A percentile compares a stretch with the other conserved stretches of the same genome.
phyloP scores from a whole-genome alignment of 2,113 vertebrate species.

The Arizona elegans region DNA sequence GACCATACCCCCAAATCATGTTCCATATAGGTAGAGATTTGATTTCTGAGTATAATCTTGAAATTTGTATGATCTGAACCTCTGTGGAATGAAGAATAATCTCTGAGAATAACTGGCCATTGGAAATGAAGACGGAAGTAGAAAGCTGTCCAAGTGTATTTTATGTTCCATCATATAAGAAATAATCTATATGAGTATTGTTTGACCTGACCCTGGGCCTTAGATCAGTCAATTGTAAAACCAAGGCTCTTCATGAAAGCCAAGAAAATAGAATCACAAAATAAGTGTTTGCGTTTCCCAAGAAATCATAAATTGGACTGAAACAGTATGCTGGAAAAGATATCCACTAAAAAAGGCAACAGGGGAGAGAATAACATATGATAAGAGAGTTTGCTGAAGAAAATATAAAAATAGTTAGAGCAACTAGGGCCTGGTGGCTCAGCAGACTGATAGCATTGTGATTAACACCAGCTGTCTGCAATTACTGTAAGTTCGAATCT shows the following conservation, averaged over 20 bases:
- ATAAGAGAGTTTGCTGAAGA: background rate
- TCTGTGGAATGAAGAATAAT: background rate
- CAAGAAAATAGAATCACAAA: background rate
- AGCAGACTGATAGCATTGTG: no score
- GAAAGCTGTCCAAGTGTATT: background rate
- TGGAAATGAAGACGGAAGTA: background rate
- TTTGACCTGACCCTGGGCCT: background rate
- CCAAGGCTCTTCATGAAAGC: background rate
- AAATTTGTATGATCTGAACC: background rate
- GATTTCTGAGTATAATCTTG: background rate
- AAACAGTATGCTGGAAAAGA: background rate
- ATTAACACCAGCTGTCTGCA: no score
- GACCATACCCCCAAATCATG: background rate
- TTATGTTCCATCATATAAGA: background rate
- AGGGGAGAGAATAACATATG: background rate
- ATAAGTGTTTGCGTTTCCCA: background rate
- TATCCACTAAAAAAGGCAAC: background rate
- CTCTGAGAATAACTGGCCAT: background rate
- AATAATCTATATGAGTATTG: background rate
- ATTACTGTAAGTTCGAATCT: no score
- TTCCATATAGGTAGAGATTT: background rate
- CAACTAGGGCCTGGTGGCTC: no score
- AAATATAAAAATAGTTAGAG: background rate
- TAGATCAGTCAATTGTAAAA: background rate
- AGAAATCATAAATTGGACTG: background rate